These are phyloP conservation scores for Tachina lurida DNA, from an alignment of 2,888 invertebrate genomes.

Conservation along the genomic window DNA sequence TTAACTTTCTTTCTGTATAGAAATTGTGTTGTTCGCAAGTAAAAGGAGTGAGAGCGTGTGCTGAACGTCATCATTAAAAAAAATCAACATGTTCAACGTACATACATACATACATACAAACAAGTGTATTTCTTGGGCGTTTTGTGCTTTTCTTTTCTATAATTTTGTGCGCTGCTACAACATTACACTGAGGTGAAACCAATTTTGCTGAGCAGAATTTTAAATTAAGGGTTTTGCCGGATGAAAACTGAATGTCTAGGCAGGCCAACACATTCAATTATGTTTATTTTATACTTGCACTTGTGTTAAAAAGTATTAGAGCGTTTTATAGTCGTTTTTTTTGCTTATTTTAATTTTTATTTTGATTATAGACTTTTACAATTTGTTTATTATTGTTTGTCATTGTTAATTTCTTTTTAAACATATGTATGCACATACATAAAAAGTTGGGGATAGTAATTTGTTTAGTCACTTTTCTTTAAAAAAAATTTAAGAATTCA, in stretches of 20 bases:
- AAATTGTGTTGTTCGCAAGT: constrained; percentile 52
- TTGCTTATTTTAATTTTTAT: neutral
- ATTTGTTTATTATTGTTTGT: constrained; percentile 45
- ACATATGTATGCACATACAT: neutral
- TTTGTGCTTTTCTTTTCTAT: constrained; percentile 34
- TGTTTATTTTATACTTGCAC: constrained; percentile 38
- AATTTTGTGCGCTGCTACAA: constrained; percentile 22
- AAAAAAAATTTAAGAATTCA: constrained; percentile 64
- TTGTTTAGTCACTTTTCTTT: constrained; percentile 29
- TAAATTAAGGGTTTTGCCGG: constrained; percentile 77
- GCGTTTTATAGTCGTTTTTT: constrained; percentile 13
- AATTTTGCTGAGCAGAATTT: constrained; percentile 80
- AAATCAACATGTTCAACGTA: constrained; percentile 23
- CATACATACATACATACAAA: no score
- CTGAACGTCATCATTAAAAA: constrained; percentile 10
- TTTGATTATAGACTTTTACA: constrained; percentile 47
- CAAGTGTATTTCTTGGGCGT: constrained; percentile 49
- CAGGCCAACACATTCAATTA: constrained; percentile 11
- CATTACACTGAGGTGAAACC: constrained; percentile 76
- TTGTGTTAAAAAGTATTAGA: constrained; percentile 8
- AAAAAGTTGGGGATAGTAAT: neutral
- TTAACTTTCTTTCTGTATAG: constrained; percentile 60
- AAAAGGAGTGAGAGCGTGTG: constrained; percentile 65
- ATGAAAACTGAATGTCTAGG: constrained; percentile 62
- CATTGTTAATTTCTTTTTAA: constrained; percentile 39